Percentiles rank a stretch among this genome's conserved stretches.
Conservation (phyloP, 2,113 vertebrate species). For the Corythornis madagascariensis region DNA sequence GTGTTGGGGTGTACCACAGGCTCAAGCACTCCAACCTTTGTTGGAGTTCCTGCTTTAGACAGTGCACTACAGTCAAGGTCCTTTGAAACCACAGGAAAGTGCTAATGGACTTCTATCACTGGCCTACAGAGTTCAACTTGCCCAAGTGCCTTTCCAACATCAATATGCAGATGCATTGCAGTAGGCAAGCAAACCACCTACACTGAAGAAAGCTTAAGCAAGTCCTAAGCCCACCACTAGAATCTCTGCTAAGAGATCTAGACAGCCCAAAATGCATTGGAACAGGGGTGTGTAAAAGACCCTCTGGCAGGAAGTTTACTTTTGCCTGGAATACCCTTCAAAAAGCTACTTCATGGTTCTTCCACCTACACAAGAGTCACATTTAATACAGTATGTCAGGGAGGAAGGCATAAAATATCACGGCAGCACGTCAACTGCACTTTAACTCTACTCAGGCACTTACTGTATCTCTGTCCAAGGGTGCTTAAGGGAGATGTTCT, state of each 20-base stretch:
- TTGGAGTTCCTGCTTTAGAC: not conserved
- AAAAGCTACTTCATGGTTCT: not conserved
- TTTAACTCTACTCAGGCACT: conserved; percentile 53
- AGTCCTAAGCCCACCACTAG: not conserved
- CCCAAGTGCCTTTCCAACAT: not conserved
- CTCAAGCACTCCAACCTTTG: not conserved
- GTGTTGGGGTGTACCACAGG: not conserved
- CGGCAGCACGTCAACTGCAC: fast-evolving
- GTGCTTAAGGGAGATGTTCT: conserved; percentile 93
- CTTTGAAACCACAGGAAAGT: not conserved
- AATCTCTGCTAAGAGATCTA: not conserved
- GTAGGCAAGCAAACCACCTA: not conserved
- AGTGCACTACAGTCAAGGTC: not conserved
- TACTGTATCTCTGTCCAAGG: conserved; percentile 95
- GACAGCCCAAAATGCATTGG: not conserved
- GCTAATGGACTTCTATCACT: not conserved
- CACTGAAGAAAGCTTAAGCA: not conserved
- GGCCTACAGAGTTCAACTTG: not conserved
- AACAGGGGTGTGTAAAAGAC: not conserved
- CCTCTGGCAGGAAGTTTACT: not conserved
- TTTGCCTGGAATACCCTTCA: not conserved
- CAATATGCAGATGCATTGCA: not conserved
- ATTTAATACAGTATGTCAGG: not conserved
- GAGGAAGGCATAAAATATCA: not conserved
- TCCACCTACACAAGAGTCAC: not conserved